Base-by-base conservation (phyloP, 2,888 invertebrate genomes). In the Drosophila paramelanica region DNA sequence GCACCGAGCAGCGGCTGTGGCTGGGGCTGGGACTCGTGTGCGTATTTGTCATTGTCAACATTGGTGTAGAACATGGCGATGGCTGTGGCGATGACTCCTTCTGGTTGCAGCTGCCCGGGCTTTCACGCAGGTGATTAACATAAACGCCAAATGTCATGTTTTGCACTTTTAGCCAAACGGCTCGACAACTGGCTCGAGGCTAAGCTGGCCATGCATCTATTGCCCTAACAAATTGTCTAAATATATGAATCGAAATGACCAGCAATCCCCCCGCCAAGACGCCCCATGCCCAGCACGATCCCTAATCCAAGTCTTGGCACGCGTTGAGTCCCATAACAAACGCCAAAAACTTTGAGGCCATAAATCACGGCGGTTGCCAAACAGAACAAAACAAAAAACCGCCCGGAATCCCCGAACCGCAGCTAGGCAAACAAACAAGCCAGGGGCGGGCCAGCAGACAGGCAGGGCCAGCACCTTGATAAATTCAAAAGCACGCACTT, bases 21-120 rank as follows among this genome's bases (percentile, higher is more conserved):
- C 53, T 64, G 23, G 8, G 33, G 13, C 38, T 50, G 27, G 62
- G 64, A 36, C 75, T 88, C 81, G 88, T 87, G 89, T 90, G 92
- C 88, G 90, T 91, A 91, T 91, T 91, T 91, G 91, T 91, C 91
- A 91, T 91, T 91, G 91, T 91, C 91, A 91, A 91, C 92, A 91
- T 90, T 77, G 85, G 89, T 91, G 90, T 90, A 86, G 80, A 75
- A 86, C 89, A 86, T 74, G 71, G 73, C 79, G 47, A 69, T 51
- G 71, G 66, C 67, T 36, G 47, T 27, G n/a, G 47, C 58, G 33
- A 41, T 47, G 65, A 39, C 62, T 60, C 50, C 65, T 66, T 33
- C 57, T 57, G 36, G 77, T 81, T 83, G 86, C 90, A 89, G 88
- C 87, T 90, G 89, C 81, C 81, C 72, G 77, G 74, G 89, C 90